A percentile compares a stretch with the other conserved stretches of the same genome.
phyloP scores from a whole-genome alignment of 2,113 vertebrate genomes.

The Zosterops borbonicus region DNA sequence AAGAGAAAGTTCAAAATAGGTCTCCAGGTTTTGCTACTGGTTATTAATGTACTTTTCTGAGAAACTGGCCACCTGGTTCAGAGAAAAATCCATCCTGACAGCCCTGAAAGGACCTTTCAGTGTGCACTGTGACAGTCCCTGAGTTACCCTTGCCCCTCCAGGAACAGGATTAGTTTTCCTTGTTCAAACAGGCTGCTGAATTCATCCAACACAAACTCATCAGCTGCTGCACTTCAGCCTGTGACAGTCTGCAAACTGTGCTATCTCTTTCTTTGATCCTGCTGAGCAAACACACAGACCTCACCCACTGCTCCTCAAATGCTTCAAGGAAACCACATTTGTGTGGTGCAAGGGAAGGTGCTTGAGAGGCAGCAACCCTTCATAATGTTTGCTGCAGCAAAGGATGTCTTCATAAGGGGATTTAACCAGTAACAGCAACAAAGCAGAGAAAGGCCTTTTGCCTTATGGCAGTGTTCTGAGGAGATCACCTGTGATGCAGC shows the following conservation, averaged over 20 bases:
- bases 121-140: rapidly evolving
- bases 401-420: neutral
- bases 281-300: neutral
- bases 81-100: neutral
- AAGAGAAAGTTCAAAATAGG: neutral
- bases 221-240: neutral
- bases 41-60: neutral
- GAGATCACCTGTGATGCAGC: neutral
- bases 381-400: neutral
- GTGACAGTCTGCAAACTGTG: neutral
- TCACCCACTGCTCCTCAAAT: neutral
- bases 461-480: neutral
- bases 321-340: neutral
- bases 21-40: neutral
- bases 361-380: neutral
- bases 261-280: neutral
- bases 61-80: neutral
- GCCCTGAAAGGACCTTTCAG: neutral
- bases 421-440: neutral
- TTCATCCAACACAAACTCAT: neutral
- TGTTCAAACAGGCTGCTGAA: neutral
- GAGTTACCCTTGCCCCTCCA: neutral
- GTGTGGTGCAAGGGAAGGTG: neutral
- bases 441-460: neutral
- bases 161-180: neutral